Conservation (phyloP, 2,113 vertebrate genomes). For the Chamaetylas fuelleborni region DNA sequence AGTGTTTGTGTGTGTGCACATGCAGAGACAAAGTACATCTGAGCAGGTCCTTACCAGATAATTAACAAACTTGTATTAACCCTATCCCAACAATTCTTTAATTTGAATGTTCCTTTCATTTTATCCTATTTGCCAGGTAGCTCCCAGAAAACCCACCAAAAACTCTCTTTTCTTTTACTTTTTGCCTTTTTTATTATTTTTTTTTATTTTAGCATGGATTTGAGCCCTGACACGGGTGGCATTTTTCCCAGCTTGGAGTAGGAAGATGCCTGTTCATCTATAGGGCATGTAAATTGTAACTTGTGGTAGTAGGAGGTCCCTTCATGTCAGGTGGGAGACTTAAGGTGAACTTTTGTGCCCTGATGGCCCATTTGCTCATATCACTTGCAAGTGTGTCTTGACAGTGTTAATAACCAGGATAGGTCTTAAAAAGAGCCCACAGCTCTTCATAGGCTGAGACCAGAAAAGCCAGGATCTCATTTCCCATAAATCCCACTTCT, state of each 20-base stretch:
- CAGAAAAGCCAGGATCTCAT: background rate
- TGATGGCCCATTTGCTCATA: background rate
- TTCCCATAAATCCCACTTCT: background rate
- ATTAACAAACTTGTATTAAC: slow-evolving; percentile 59
- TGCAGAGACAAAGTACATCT: slow-evolving; percentile 61
- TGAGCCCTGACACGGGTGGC: background rate
- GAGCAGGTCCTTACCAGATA: slow-evolving; percentile 52
- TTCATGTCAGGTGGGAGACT: background rate
- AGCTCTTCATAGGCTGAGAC: background rate
- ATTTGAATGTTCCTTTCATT: background rate
- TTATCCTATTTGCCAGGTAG: background rate
- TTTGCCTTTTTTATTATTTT: background rate
- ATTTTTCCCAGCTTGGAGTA: background rate
- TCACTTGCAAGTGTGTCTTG: background rate
- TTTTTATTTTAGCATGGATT: background rate
- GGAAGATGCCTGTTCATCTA: background rate
- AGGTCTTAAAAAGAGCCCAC: background rate
- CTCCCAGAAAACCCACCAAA: background rate
- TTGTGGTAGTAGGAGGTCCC: background rate
- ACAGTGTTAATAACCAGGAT: background rate
- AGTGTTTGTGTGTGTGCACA: slow-evolving; percentile 63
- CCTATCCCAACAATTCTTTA: slow-evolving; percentile 4
- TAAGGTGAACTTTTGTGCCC: background rate
- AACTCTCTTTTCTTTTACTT: background rate
- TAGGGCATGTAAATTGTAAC: background rate